phyloP scores from a whole-genome alignment of 37 sponge, comb jelly and placozoan genomes.

The Haliclona indistincta region DNA sequence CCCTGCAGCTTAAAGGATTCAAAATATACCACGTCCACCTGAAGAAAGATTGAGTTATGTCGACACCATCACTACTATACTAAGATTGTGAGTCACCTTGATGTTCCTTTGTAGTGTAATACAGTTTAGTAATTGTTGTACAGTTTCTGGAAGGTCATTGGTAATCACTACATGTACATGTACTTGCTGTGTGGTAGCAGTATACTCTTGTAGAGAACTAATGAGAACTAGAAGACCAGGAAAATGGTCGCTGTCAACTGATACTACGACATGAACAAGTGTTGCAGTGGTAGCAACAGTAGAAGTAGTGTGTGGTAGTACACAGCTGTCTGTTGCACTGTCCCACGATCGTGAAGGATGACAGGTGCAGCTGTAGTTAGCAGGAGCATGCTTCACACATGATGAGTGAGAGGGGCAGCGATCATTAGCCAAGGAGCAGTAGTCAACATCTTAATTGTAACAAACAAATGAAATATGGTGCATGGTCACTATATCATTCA shows the following conservation, averaged over 20 bases:
- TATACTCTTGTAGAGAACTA: conserved; percentile 38
- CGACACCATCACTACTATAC: background rate
- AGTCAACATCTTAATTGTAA: conserved; percentile 76
- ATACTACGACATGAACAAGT: conserved; percentile 39
- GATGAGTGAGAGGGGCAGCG: conserved; percentile 56
- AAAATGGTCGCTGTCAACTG: conserved; percentile 50
- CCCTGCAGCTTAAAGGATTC: conserved; percentile 23
- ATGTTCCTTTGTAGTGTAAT: background rate
- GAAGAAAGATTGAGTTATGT: too few relatives aligned
- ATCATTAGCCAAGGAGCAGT: conserved; percentile 50
- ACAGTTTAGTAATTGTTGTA: too few relatives aligned
- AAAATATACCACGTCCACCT: conserved; percentile 30
- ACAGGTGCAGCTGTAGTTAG: conserved; percentile 67
- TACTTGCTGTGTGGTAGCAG: conserved; percentile 7
- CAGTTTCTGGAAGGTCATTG: background rate
- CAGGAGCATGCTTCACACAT: conserved; percentile 49
- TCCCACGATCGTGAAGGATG: background rate
- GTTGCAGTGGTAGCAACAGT: background rate
- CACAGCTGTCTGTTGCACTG: too few relatives aligned
- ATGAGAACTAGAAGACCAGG: conserved; percentile 37
- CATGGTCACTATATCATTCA: too few relatives aligned
- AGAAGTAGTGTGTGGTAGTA: background rate
- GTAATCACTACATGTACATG: conserved; percentile 45
- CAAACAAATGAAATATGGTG: too few relatives aligned
- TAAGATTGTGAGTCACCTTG: background rate